A percentile compares a stretch with the other conserved stretches of the same genome.
These are phyloP conservation scores for Agrilus mali DNA, from an alignment of 2,888 invertebrate genomes.

Conservation along the genomic window DNA sequence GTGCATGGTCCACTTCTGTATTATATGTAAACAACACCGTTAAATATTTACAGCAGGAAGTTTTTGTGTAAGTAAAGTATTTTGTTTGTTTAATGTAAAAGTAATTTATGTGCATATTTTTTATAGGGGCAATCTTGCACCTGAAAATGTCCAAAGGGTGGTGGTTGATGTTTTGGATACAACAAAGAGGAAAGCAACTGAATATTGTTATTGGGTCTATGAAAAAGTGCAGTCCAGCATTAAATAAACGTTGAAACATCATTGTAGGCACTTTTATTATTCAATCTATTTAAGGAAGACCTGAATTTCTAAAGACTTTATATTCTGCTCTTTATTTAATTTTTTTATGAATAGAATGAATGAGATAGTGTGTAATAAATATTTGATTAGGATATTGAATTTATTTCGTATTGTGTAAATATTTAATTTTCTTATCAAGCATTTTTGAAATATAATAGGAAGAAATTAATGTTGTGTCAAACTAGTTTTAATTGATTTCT, in stretches of 20 bases:
- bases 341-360: not conserved
- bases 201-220: conserved; percentile 64
- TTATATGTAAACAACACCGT: conserved; percentile 41
- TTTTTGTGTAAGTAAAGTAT: conserved; percentile 59
- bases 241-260: conserved; percentile 16
- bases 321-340: conserved; percentile 3
- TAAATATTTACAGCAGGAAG: conserved; percentile 57
- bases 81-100: not conserved
- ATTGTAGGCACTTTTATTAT: conserved; percentile 10
- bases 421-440: too few relatives aligned
- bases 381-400: too few relatives aligned
- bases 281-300: conserved; percentile 3
- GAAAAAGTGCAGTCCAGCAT: conserved; percentile 55
- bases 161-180: conserved; percentile 52
- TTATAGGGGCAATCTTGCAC: conserved; percentile 59
- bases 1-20: conserved; percentile 36
- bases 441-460: too few relatives aligned
- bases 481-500: conserved; percentile 22
- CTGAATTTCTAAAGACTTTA: conserved; percentile 1
- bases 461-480: too few relatives aligned
- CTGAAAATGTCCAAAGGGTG: conserved; percentile 61
- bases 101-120: not conserved
- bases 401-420: too few relatives aligned
- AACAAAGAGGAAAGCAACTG: conserved; percentile 51
- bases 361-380: too few relatives aligned